Evolutionary conservation across 2,113 vertebrate species (phyloP).

Genomic region (Mixornis gularis): DNA sequence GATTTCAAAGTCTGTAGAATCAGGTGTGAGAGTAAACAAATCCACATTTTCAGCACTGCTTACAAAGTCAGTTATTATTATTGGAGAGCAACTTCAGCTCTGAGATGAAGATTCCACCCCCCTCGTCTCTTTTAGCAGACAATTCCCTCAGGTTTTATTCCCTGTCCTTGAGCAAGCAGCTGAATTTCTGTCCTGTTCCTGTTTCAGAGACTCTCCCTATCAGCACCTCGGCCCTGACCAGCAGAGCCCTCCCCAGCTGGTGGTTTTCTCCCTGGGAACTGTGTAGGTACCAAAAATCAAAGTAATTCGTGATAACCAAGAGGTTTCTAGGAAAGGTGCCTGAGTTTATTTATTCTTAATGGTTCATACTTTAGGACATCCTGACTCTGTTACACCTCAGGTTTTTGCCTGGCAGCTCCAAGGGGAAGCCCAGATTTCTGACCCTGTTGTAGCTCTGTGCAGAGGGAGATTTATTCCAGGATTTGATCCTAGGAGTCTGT

Average conservation of each 20-base stretch:
- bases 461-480: neutral
- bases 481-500: neutral
- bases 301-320: neutral
- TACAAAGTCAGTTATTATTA: neutral
- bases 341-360: neutral
- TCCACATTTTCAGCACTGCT: neutral
- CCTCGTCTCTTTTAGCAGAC: neutral
- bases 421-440: neutral
- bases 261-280: conserved; percentile 30
- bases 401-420: neutral
- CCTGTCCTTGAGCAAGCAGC: neutral
- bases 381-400: neutral
- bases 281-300: neutral
- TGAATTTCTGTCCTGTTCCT: conserved; percentile 1
- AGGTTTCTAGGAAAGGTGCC: neutral
- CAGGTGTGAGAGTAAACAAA: neutral
- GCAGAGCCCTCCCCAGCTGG: conserved; percentile 27
- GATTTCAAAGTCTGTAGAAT: neutral
- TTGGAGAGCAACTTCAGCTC: neutral
- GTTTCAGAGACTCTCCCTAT: conserved; percentile 33
- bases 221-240: neutral
- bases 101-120: neutral
- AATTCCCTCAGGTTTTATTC: neutral
- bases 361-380: neutral
- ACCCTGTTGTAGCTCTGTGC: neutral